Conservation (phyloP, 2,797 vertebrate species). For the Pseudotriccus pelzelni region DNA sequence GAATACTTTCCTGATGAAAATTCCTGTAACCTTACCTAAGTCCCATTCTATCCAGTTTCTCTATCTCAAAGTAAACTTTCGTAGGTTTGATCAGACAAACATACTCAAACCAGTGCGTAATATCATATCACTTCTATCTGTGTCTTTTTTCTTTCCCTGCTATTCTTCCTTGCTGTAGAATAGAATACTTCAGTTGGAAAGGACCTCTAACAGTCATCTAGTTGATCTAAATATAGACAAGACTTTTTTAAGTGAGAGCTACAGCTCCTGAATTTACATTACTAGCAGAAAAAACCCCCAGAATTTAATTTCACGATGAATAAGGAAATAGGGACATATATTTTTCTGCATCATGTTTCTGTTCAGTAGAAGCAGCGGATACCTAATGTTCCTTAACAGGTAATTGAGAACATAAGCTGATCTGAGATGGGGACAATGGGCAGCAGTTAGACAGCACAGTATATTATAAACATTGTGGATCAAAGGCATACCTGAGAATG, state of each 20-base stretch:
- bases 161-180: not conserved
- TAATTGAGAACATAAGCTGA: not conserved
- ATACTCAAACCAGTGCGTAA: not conserved
- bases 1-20: not conserved
- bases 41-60: not conserved
- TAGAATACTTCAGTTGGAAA: not conserved
- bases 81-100: not conserved
- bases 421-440: not conserved
- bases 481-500: not conserved
- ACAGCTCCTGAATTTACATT: not conserved
- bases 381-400: not conserved
- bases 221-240: not conserved
- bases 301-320: not conserved
- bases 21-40: not conserved
- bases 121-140: not conserved
- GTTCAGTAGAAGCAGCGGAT: not conserved
- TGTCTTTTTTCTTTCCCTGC: not conserved
- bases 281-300: not conserved
- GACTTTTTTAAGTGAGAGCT: not conserved
- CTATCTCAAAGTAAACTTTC: not conserved
- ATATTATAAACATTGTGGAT: not conserved
- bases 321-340: not conserved
- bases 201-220: not conserved
- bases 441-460: not conserved
- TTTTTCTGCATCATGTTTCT: not conserved